phyloP scores from a whole-genome alignment of 2,113 vertebrate genomes.

The Excalfactoria chinensis region DNA sequence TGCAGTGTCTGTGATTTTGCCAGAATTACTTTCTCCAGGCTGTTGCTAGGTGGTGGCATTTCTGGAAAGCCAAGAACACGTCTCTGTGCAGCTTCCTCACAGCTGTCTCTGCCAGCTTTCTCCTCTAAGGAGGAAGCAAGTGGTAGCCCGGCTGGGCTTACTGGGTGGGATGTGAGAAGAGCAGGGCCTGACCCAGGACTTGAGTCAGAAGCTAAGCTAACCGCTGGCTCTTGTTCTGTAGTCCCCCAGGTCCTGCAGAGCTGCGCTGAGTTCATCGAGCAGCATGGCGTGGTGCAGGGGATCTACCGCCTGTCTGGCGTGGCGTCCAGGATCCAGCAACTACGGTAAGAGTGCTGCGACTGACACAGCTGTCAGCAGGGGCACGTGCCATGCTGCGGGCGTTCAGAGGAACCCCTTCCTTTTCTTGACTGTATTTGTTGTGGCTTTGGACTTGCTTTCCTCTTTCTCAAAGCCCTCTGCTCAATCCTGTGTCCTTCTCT shows the following conservation, averaged over 20 bases:
- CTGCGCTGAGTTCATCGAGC: conserved; percentile 96
- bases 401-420: not conserved
- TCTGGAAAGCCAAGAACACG: too few species aligned
- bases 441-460: not conserved
- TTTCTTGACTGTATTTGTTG: not conserved
- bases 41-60: too few species aligned
- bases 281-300: conserved; percentile 93
- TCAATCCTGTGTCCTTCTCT: not conserved
- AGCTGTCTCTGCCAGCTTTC: too few species aligned
- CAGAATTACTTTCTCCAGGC: not conserved
- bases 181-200: too few species aligned
- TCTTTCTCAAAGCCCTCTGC: not conserved
- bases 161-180: too few species aligned
- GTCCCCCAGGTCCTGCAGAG: conserved; percentile 93
- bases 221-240: too few species aligned
- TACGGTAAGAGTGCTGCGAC: conserved; percentile 80
- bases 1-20: not conserved
- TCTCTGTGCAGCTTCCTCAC: not conserved
- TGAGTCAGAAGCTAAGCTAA: too few species aligned
- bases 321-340: conserved; percentile 97
- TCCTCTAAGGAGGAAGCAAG: too few species aligned
- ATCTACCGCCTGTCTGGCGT: conserved; percentile 97
- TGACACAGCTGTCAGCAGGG: too few species aligned
- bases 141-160: too few species aligned
- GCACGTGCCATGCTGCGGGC: not conserved